Evolutionary conservation across 2,113 vertebrate species (phyloP), one percentile per base, ranked within the genome.

Genomic region (Rutilus rutilus): DNA sequence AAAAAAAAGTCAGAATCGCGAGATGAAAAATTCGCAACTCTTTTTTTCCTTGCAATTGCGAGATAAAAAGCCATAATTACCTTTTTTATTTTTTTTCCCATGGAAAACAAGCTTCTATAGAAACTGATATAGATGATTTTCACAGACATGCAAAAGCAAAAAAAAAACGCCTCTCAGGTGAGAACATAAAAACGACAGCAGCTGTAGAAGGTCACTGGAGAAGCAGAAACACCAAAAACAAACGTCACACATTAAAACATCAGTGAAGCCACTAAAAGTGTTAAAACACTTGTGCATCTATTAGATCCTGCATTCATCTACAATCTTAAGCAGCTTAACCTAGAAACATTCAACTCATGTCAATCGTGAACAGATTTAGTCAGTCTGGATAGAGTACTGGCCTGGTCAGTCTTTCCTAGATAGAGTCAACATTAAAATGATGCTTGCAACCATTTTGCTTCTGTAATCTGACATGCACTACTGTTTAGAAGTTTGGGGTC

Each of bases 261-360:
- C 75, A 54, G 52, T 54, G 52, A 54, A 54, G 52, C 52, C 54
- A 36, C 1, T 5, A 25, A 79, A 79, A 62, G 77, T 79, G 77
- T 57, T 59, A n/a, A 78, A 78, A 78, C 57, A 17, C 27, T 52
- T 15, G 23, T 47, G 42, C 39, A 25, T 75, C 67, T 1, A 30
- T 78, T 15, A 78, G 7, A 36, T 59, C 33, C 27, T 33, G 64
- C 64, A 19, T 67, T 57, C 52, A 54, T 17, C 52, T 50, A 12
- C 3, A 50, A 4, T 50, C 12, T 15, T 14, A 57, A 78, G 75
- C 52, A 78, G 75, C 75, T 57, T 36, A 36, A 78, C 75, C 75
- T 19, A 19, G 5, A 6, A 19, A 54, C 52, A 54, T 54, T 54
- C 52, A 54, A 19, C 52, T 54, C 52, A 19, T 52, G 50, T 52